Conservation (phyloP, 2,113 vertebrate genomes). For the Upupa epops region DNA sequence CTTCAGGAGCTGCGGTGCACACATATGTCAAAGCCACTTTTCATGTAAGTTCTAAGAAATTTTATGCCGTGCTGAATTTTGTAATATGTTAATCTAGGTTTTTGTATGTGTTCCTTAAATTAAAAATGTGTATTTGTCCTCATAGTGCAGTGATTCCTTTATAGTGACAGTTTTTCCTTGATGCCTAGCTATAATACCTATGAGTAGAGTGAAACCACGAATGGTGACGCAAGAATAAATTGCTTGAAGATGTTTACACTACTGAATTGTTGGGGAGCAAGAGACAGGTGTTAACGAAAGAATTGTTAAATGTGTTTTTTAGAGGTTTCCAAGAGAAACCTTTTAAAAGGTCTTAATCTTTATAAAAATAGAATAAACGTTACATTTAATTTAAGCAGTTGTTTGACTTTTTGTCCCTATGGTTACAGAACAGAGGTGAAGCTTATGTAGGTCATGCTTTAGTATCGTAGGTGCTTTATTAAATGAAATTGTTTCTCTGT, state of each 20-base stretch:
- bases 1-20: constrained; percentile 92
- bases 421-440: background rate
- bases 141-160: background rate
- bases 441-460: background rate
- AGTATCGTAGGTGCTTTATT: background rate
- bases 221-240: background rate
- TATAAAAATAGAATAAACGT: background rate
- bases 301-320: background rate
- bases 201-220: background rate
- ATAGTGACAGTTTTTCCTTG: background rate
- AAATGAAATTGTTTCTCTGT: background rate
- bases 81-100: background rate
- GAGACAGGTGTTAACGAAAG: background rate
- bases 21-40: constrained; percentile 97
- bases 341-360: background rate
- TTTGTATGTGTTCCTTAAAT: background rate
- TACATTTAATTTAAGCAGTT: background rate
- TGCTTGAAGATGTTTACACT: background rate
- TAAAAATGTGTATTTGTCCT: background rate
- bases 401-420: background rate
- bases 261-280: background rate
- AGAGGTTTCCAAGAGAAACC: background rate
- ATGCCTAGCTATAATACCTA: background rate
- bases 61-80: background rate
- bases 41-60: constrained; percentile 81